Conservation (phyloP, 2,113 vertebrate genomes). For the Motacilla tschutschensis region DNA sequence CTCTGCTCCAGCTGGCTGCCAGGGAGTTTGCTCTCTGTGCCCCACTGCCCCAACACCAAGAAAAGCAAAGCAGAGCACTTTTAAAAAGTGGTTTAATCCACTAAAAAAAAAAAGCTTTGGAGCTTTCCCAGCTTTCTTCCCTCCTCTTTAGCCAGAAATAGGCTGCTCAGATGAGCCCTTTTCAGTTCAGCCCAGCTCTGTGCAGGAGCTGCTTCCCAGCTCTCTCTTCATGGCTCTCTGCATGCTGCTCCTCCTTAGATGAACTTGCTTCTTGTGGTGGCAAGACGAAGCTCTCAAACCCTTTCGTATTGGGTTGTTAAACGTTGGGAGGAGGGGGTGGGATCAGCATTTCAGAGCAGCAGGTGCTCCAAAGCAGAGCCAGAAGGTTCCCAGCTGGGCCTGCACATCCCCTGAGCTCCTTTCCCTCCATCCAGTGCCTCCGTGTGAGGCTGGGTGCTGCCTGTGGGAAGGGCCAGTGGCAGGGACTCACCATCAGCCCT, state of each 20-base stretch:
- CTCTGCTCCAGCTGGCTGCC: neutral
- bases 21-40: neutral
- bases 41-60: neutral
- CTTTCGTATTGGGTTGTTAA: neutral
- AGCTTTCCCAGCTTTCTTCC: neutral
- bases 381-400: neutral
- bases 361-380: neutral
- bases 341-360: neutral
- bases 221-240: neutral
- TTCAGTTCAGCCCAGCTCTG: neutral
- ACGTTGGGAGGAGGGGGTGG: accelerated
- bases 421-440: neutral
- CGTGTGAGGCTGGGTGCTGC: accelerated
- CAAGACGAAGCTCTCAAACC: neutral
- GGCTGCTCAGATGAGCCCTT: neutral
- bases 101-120: neutral
- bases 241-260: neutral
- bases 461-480: neutral
- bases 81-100: neutral
- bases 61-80: neutral
- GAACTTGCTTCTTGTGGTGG: neutral
- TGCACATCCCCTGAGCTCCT: neutral
- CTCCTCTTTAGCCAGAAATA: neutral
- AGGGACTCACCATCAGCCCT: neutral
- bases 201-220: neutral